Conservation (phyloP, 2,113 vertebrate species). For the Elephas maximus region DNA sequence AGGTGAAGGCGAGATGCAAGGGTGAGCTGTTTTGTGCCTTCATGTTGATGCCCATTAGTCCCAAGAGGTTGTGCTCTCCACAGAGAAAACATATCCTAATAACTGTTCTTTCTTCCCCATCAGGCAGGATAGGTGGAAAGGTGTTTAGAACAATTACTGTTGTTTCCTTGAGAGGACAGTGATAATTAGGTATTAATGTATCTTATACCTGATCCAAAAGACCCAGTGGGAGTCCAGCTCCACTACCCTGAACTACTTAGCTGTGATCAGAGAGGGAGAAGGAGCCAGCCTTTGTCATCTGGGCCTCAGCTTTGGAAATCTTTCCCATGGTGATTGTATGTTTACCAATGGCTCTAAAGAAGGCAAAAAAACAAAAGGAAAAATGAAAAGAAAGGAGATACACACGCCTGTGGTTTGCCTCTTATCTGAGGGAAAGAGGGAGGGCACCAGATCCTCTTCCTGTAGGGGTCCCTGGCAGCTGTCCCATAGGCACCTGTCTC, state of each 20-base stretch:
- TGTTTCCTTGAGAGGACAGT: conserved; percentile 65
- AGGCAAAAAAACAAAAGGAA: conserved; percentile 57
- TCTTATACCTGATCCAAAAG: conserved; percentile 51
- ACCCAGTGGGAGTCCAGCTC: conserved; percentile 25
- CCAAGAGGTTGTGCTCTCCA: background rate
- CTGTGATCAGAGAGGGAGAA: conserved; percentile 76
- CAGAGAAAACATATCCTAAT: conserved; percentile 18
- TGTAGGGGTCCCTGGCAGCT: background rate
- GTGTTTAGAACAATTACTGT: conserved; percentile 32
- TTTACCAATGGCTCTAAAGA: conserved; percentile 72
- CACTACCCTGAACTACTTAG: conserved; percentile 63
- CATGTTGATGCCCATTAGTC: background rate
- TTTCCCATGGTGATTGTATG: conserved; percentile 76
- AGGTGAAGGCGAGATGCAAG: background rate
- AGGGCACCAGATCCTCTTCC: background rate
- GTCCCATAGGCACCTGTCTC: background rate
- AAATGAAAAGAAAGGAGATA: background rate
- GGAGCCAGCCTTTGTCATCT: conserved; percentile 38
- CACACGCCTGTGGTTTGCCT: background rate
- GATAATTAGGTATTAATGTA: conserved; percentile 70
- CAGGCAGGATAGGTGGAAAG: conserved; percentile 14
- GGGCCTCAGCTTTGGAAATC: conserved; percentile 70
- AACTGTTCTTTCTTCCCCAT: background rate
- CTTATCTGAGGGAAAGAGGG: background rate
- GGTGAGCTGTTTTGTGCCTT: background rate